A percentile compares a stretch with the other conserved stretches of the same genome.
These are phyloP conservation scores for Lasioglossum leucozonium DNA, from an alignment of 2,888 invertebrate species.

Conservation along the genomic window DNA sequence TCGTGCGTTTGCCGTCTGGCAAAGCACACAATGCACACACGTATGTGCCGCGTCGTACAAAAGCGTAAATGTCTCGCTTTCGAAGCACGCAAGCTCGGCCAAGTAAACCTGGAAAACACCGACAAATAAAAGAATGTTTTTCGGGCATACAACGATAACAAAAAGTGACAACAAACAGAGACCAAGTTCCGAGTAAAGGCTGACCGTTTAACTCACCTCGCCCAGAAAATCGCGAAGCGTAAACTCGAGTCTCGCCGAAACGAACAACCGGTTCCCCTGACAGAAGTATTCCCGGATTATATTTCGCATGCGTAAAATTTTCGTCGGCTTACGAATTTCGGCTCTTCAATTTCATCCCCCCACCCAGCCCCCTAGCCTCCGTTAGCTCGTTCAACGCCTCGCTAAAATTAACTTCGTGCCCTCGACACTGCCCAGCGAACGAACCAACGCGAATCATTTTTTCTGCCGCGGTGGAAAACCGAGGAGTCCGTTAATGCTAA, in stretches of 20 bases:
- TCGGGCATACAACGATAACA: not conserved
- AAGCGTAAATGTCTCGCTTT: slow-evolving; percentile 4
- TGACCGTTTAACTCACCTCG: not conserved
- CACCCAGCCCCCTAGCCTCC: not conserved
- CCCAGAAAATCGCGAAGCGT: not conserved
- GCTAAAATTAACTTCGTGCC: slow-evolving; percentile 66
- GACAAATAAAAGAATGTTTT: not conserved
- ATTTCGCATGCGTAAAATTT: slow-evolving; percentile 60
- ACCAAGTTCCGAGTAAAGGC: not conserved
- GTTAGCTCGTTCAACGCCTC: slow-evolving; percentile 29
- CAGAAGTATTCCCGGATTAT: slow-evolving; percentile 27
- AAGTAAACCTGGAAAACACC: not conserved
- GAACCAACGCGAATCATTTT: slow-evolving; percentile 41
- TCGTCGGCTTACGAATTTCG: slow-evolving; percentile 55
- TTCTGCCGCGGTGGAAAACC: slow-evolving; percentile 23
- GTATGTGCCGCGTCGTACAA: not conserved
- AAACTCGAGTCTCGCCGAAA: not conserved
- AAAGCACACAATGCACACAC: not conserved
- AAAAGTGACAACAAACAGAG: not conserved
- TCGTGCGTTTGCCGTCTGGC: not conserved
- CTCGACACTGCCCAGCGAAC: slow-evolving; percentile 44
- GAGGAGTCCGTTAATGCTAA: not conserved
- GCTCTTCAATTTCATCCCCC: slow-evolving; percentile 46
- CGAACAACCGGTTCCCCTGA: slow-evolving; percentile 11
- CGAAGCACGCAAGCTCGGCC: not conserved